phyloP scores from a whole-genome alignment of 2,888 invertebrate genomes.

The Spialia ferax region DNA sequence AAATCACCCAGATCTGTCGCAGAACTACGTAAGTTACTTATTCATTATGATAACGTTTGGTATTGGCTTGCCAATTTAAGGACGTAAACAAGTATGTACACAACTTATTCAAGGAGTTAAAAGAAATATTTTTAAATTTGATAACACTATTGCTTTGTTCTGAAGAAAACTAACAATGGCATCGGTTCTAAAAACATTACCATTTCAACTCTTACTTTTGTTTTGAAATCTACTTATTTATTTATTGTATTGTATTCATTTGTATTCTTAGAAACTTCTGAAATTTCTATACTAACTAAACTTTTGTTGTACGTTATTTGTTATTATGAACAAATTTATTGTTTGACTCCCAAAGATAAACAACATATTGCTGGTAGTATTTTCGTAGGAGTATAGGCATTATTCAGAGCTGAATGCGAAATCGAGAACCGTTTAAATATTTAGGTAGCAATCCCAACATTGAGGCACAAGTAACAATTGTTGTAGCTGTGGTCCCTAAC shows the following conservation, averaged over 20 bases:
- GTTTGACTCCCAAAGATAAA: background rate
- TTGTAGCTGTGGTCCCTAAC: background rate
- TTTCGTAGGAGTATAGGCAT: background rate
- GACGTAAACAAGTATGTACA: no score
- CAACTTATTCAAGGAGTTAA: no score
- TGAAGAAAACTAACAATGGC: no score
- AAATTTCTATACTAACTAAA: background rate
- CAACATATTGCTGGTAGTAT: background rate
- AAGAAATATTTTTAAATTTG: no score
- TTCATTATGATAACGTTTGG: slow-evolving; percentile 46
- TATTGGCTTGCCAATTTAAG: background rate
- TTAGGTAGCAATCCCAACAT: background rate
- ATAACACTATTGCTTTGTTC: no score
- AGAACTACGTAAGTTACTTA: slow-evolving; percentile 95
- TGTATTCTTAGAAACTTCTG: background rate
- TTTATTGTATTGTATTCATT: background rate
- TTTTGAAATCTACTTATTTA: background rate
- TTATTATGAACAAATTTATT: background rate
- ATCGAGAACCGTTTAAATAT: background rate
- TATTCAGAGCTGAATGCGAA: background rate
- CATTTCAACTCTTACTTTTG: background rate
- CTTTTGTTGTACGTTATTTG: background rate
- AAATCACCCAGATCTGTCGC: slow-evolving; percentile 96
- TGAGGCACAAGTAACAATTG: background rate
- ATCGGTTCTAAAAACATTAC: background rate